Conservation (phyloP, 1,140 invertebrate genomes). For the Hirudo medicinalis region DNA sequence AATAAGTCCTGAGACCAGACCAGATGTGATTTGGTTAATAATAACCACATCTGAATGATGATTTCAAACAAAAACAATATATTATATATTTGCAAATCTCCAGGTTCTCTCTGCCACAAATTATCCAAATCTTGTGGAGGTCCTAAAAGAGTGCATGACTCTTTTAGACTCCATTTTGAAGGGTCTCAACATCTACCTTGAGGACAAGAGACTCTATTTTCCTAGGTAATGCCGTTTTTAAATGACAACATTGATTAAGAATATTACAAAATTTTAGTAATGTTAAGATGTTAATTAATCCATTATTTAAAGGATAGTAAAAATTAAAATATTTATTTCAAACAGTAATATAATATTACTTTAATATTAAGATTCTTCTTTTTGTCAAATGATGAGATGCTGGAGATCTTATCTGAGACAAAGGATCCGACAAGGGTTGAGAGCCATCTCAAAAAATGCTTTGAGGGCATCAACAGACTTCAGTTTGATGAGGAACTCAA, state of each 20-base stretch:
- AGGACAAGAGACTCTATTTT: slow-evolving; percentile 43
- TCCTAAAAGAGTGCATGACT: slow-evolving; percentile 37
- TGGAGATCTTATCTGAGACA: slow-evolving; percentile 43
- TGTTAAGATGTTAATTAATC: too few relatives aligned
- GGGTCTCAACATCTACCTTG: slow-evolving; percentile 41
- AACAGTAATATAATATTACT: neutral
- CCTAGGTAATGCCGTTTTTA: slow-evolving; percentile 30
- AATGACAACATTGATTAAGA: neutral
- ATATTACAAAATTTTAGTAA: too few relatives aligned
- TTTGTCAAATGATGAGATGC: slow-evolving; percentile 43
- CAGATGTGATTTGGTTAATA: too few relatives aligned
- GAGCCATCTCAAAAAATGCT: slow-evolving; percentile 43
- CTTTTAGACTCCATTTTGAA: slow-evolving; percentile 41
- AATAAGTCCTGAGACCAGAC: too few relatives aligned
- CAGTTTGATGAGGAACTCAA: slow-evolving; percentile 39
- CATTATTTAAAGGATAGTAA: too few relatives aligned
- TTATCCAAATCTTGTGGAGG: slow-evolving; percentile 35
- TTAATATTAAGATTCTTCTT: slow-evolving; percentile 38
- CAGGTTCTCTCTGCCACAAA: slow-evolving; percentile 36
- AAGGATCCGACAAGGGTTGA: slow-evolving; percentile 41
- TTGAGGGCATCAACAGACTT: slow-evolving; percentile 41
- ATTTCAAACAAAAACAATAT: neutral
- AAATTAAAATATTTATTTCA: neutral
- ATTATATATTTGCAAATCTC: neutral
- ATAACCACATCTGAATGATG: neutral